Evolutionary conservation across 1,140 invertebrate genomes (phyloP).

Genomic region (Dendroctonus ponderosae): DNA sequence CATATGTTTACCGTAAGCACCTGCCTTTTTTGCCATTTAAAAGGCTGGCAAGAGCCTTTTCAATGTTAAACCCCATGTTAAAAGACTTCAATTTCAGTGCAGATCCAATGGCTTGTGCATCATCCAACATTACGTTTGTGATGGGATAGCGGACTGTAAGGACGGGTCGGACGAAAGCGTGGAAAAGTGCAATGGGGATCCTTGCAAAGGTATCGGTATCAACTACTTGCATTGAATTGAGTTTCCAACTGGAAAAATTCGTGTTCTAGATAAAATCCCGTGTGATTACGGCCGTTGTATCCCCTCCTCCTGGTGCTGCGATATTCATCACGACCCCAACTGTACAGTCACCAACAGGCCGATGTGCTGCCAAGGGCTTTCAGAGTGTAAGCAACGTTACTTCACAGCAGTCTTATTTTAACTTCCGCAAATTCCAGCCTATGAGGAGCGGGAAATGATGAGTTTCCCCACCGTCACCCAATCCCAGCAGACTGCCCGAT

Average conservation of each 20-base stretch:
- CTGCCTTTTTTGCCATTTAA: not conserved
- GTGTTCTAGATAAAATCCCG: slow-evolving; percentile 47
- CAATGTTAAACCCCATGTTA: not conserved
- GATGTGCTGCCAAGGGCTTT: slow-evolving; percentile 44
- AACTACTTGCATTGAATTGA: too few species aligned
- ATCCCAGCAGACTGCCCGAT: slow-evolving; percentile 39
- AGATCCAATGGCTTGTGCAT: slow-evolving; percentile 57
- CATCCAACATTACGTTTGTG: slow-evolving; percentile 61
- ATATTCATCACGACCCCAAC: slow-evolving; percentile 51
- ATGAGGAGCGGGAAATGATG: slow-evolving; percentile 43
- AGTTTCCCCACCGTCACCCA: slow-evolving; percentile 36
- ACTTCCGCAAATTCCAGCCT: slow-evolving; percentile 38
- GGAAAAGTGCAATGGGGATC: slow-evolving; percentile 53
- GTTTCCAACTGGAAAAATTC: not conserved
- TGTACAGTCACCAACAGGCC: slow-evolving; percentile 51
- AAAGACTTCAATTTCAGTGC: slow-evolving; percentile 30
- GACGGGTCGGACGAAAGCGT: slow-evolving; percentile 57
- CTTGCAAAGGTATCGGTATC: slow-evolving; percentile 52
- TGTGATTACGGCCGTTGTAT: slow-evolving; percentile 59
- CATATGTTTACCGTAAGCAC: slow-evolving; percentile 41
- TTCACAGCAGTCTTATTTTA: not conserved
- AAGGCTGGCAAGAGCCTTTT: not conserved
- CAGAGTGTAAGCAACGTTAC: slow-evolving; percentile 41
- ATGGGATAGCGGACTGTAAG: slow-evolving; percentile 63
- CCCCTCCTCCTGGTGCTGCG: slow-evolving; percentile 55